phyloP scores from a whole-genome alignment of 2,888 invertebrate genomes.

The Nephrotoma appendiculata region DNA sequence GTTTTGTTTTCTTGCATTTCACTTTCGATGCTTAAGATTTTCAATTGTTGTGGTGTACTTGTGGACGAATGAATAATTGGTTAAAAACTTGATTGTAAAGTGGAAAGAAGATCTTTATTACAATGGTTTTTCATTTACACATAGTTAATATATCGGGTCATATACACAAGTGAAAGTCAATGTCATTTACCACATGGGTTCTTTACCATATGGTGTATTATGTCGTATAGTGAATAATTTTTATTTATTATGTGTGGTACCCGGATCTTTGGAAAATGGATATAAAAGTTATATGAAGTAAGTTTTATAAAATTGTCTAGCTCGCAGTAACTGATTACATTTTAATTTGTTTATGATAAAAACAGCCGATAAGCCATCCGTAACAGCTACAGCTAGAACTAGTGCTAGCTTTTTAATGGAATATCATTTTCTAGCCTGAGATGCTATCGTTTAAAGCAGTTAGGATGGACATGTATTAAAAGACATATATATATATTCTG shows the following conservation, averaged over 20 bases:
- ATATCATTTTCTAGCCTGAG: too few species aligned
- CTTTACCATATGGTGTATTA: background rate
- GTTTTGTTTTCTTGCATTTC: background rate
- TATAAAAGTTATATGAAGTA: too few species aligned
- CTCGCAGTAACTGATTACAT: too few species aligned
- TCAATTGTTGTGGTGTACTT: background rate
- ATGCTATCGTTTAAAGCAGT: too few species aligned
- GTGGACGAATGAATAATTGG: background rate
- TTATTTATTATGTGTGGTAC: background rate
- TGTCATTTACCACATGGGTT: background rate
- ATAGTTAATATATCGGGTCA: background rate
- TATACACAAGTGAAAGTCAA: background rate
- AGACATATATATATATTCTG: too few species aligned
- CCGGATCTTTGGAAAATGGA: background rate
- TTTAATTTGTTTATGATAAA: too few species aligned
- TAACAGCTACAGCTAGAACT: too few species aligned
- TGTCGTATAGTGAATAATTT: background rate
- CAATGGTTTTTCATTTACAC: background rate
- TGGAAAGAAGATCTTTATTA: background rate
- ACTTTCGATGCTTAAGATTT: background rate
- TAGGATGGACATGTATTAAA: too few species aligned
- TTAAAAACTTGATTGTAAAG: background rate
- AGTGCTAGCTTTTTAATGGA: too few species aligned
- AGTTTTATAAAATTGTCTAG: too few species aligned
- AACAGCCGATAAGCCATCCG: too few species aligned